phyloP scores from a whole-genome alignment of 2,797 vertebrate genomes.

The Kryptolebias ocellatus region DNA sequence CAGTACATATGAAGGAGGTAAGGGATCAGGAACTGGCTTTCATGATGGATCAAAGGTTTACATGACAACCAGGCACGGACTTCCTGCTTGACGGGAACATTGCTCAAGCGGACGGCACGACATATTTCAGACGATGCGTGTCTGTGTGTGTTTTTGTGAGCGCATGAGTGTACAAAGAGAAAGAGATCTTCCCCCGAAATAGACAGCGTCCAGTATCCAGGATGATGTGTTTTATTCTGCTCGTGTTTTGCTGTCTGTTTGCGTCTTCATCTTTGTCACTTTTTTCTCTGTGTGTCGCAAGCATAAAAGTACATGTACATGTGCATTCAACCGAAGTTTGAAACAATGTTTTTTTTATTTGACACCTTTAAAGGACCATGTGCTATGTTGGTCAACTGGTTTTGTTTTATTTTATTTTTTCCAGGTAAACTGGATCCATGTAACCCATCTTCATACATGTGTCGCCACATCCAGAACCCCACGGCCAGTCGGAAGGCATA shows the following conservation, averaged over 20 bases:
- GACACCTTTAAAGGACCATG: neutral
- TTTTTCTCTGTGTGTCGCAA: constrained; percentile 16
- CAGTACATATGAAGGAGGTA: constrained; percentile 58
- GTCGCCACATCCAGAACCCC: constrained; percentile 48
- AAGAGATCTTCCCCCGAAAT: constrained; percentile 40
- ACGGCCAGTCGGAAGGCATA: constrained; percentile 57
- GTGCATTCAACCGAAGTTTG: constrained; percentile 4
- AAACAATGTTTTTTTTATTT: neutral
- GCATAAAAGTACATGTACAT: neutral
- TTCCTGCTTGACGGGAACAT: constrained; percentile 62
- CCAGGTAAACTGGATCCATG: constrained; percentile 15
- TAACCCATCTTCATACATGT: constrained; percentile 66
- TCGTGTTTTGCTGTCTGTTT: constrained; percentile 43
- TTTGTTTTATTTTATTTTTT: constrained; percentile 1
- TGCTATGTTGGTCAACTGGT: neutral
- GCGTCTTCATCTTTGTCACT: constrained; percentile 44
- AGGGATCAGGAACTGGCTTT: constrained; percentile 64
- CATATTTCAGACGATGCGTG: constrained; percentile 38
- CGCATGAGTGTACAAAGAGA: constrained; percentile 8
- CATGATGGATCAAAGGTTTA: constrained; percentile 67
- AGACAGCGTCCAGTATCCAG: constrained; percentile 49
- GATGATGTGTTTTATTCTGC: constrained; percentile 59
- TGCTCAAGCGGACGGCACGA: constrained; percentile 51
- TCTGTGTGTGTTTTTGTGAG: constrained; percentile 22
- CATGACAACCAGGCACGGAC: constrained; percentile 58